Evolutionary conservation across 2,888 invertebrate species (phyloP).

Genomic region (Pedicia rivosa): DNA sequence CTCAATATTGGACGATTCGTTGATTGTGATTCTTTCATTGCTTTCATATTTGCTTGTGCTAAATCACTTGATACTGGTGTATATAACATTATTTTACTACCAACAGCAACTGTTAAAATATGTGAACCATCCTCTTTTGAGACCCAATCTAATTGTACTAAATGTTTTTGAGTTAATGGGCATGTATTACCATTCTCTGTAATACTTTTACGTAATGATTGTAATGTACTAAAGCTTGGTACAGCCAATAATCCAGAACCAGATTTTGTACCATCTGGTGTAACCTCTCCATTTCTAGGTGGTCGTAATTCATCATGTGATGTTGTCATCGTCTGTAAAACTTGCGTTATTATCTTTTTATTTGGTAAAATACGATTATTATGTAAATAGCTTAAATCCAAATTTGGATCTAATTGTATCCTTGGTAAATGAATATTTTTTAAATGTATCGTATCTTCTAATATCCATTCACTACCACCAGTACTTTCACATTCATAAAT

Average conservation of each 20-base stretch:
- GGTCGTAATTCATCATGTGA: slow-evolving; percentile 60
- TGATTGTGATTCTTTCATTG: slow-evolving; percentile 74
- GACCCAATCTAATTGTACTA: slow-evolving; percentile 97
- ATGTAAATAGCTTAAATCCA: slow-evolving; percentile 68
- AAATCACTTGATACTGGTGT: slow-evolving; percentile 89
- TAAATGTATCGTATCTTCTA: slow-evolving; percentile 90
- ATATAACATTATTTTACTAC: slow-evolving; percentile 80
- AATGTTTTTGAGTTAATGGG: slow-evolving; percentile 76
- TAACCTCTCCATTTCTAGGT: slow-evolving; percentile 34
- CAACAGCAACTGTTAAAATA: slow-evolving; percentile 90
- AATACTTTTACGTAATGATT: slow-evolving; percentile 72
- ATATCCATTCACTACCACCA: slow-evolving; percentile 85
- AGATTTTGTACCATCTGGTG: slow-evolving; percentile 25
- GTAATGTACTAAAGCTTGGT: slow-evolving; percentile 79
- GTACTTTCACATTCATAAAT: slow-evolving; percentile 99
- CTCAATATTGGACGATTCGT: slow-evolving; percentile 71
- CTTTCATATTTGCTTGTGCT: slow-evolving; percentile 86
- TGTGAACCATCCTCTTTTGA: slow-evolving; percentile 98
- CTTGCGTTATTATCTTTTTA: slow-evolving; percentile 66
- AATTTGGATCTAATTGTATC: slow-evolving; percentile 64
- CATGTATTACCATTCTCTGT: slow-evolving; percentile 86
- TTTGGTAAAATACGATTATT: slow-evolving; percentile 67
- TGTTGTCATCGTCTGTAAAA: slow-evolving; percentile 64
- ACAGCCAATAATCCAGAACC: slow-evolving; percentile 50
- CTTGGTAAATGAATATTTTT: slow-evolving; percentile 80